Evolutionary conservation across 92 coral and sea anemone genomes (phyloP).

Genomic region (Bergia sp.): DNA sequence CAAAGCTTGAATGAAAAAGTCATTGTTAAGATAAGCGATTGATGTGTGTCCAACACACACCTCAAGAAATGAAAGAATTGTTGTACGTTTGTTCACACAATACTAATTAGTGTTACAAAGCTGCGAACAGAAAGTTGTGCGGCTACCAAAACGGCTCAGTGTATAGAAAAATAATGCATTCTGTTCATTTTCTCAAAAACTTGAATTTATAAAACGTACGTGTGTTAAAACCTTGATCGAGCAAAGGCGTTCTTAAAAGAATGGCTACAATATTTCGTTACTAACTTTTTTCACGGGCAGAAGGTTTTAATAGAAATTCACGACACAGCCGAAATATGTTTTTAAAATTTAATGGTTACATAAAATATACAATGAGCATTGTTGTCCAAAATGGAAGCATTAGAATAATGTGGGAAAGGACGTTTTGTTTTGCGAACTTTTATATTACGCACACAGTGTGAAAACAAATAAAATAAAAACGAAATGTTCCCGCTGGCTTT

Average conservation of each 20-base stretch:
- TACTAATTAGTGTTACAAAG: constrained; percentile 31
- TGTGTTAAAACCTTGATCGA: background rate
- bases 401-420: constrained; percentile 43
- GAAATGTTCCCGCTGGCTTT: constrained; percentile 31
- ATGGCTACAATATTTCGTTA: too few relatives aligned
- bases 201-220: background rate
- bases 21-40: constrained; percentile 21
- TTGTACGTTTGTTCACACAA: constrained; percentile 32
- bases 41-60: constrained; percentile 31
- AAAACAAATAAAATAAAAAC: constrained; percentile 3
- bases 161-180: background rate
- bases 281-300: background rate
- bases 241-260: background rate
- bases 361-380: constrained; percentile 12
- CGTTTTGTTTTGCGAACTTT: constrained; percentile 31
- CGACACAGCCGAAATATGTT: constrained; percentile 8
- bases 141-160: background rate
- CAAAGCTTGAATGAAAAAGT: background rate
- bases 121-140: constrained; percentile 17
- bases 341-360: constrained; percentile 19
- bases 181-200: background rate
- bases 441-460: constrained; percentile 37
- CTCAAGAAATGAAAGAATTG: constrained; percentile 25
- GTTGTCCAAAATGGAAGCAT: constrained; percentile 16
- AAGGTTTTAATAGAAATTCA: constrained; percentile 10